Percentiles rank a stretch among this genome's conserved stretches.
These are phyloP conservation scores for Eurystomus glaucurus DNA, from an alignment of 2,797 vertebrate genomes.

Conservation along the genomic window DNA sequence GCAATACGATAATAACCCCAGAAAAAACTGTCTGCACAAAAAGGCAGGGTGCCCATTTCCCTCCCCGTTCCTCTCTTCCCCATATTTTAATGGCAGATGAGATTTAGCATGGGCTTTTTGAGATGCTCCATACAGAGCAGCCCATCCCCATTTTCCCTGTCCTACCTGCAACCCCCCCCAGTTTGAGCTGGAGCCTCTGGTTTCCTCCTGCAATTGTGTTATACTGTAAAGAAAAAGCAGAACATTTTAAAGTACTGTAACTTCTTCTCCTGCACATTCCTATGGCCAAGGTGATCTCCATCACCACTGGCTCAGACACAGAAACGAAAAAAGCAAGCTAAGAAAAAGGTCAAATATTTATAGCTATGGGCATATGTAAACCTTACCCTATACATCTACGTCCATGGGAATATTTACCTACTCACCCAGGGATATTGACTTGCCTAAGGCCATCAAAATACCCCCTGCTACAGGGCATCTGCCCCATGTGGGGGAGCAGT, in stretches of 20 bases:
- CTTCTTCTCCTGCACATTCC: not conserved
- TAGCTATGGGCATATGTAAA: not conserved
- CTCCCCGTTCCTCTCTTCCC: not conserved
- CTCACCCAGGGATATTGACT: not conserved
- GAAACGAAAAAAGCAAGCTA: not conserved
- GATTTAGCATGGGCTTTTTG: rapidly evolving
- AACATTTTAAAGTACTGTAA: not conserved
- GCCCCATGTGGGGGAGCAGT: rapidly evolving
- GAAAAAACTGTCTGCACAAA: not conserved
- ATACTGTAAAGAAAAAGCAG: not conserved
- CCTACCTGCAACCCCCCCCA: not conserved
- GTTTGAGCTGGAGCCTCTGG: not conserved
- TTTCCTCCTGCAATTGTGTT: not conserved
- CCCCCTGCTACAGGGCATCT: no score
- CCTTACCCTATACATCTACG: rapidly evolving
- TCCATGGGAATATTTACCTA: not conserved
- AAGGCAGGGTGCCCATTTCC: rapidly evolving
- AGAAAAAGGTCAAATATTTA: not conserved
- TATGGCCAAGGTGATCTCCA: not conserved
- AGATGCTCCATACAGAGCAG: not conserved
- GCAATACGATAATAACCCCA: not conserved
- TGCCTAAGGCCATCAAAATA: not conserved
- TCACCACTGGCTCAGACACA: not conserved
- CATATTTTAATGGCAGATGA: not conserved
- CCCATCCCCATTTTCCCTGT: not conserved